Percentiles rank a stretch among this genome's conserved stretches.
Conservation (phyloP, 53 echinoderm and acorn worm species). For the Paracentrotus lividus region DNA sequence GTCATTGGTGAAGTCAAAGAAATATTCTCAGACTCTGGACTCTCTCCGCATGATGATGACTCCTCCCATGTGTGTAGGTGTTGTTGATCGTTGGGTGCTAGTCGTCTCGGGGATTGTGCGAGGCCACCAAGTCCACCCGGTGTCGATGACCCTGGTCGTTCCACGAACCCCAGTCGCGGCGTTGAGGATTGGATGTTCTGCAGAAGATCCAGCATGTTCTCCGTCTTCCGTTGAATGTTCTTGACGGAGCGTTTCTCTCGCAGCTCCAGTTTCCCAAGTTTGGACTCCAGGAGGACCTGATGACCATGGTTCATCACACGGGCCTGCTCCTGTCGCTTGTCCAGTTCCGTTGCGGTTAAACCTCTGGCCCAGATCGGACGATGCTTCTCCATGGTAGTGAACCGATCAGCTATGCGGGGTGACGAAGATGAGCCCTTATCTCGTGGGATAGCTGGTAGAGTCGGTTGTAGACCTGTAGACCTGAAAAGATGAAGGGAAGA, state of each 20-base stretch:
- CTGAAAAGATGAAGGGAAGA: not conserved
- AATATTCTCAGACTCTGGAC: not conserved
- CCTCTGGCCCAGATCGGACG: slow-evolving; percentile 60
- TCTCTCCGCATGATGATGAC: slow-evolving; percentile 28
- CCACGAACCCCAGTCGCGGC: not conserved
- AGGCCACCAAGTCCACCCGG: not conserved
- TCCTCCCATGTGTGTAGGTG: slow-evolving; percentile 6
- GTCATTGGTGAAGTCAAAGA: not conserved
- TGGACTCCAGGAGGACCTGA: slow-evolving; percentile 71
- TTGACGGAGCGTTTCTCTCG: slow-evolving; percentile 69
- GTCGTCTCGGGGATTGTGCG: no score
- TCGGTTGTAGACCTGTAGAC: slow-evolving; percentile 4
- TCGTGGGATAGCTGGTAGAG: not conserved
- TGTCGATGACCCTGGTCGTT: not conserved
- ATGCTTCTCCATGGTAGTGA: slow-evolving; percentile 69
- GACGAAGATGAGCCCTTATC: not conserved
- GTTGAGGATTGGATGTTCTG: slow-evolving; percentile 44
- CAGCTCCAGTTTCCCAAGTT: slow-evolving; percentile 71
- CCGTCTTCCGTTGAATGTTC: slow-evolving; percentile 28
- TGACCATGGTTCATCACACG: slow-evolving; percentile 74
- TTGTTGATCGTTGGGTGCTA: not conserved
- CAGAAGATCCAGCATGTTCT: slow-evolving; percentile 20
- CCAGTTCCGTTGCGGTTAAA: slow-evolving; percentile 73
- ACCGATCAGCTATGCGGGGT: slow-evolving; percentile 21
- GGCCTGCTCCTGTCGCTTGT: slow-evolving; percentile 77